A percentile compares a stretch with the other conserved stretches of the same genome.
Conservation (phyloP, 2,888 invertebrate genomes). For the Terebella lapidaria region DNA sequence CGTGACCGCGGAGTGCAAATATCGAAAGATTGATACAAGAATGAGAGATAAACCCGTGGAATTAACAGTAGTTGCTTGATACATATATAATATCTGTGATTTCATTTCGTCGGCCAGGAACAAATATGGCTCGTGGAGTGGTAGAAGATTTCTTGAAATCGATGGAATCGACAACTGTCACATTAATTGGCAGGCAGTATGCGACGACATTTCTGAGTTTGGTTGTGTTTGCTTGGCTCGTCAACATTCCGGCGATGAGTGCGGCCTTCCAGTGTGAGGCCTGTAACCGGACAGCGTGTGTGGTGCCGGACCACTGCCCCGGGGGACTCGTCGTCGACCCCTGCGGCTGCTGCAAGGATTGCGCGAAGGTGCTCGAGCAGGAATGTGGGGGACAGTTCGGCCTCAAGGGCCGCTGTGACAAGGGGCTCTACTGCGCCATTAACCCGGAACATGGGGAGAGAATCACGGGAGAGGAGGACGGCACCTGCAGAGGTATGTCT, state of each 20-base stretch:
- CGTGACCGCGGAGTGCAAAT: no score
- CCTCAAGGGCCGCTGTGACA: not conserved
- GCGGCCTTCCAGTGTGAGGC: not conserved
- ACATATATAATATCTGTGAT: no score
- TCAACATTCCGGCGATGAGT: not conserved
- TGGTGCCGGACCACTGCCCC: not conserved
- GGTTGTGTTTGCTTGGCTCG: not conserved
- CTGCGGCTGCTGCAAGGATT: slow-evolving; percentile 1
- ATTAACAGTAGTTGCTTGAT: no score
- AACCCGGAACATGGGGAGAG: not conserved
- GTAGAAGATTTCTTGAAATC: no score
- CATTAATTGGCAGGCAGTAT: not conserved
- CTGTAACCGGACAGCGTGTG: not conserved
- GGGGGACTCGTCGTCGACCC: not conserved
- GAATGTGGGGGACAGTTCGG: not conserved
- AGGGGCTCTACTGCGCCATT: not conserved
- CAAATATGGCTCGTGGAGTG: no score
- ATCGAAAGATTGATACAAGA: no score
- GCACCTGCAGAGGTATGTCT: not conserved
- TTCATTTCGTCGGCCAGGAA: no score
- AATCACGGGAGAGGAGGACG: not conserved
- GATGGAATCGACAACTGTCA: not conserved
- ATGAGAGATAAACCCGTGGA: no score
- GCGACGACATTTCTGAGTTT: not conserved
- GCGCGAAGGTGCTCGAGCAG: not conserved